Percentiles rank a stretch among this genome's conserved stretches.
phyloP scores from a whole-genome alignment of 2,888 invertebrate species.

The Melipona bicolor region DNA sequence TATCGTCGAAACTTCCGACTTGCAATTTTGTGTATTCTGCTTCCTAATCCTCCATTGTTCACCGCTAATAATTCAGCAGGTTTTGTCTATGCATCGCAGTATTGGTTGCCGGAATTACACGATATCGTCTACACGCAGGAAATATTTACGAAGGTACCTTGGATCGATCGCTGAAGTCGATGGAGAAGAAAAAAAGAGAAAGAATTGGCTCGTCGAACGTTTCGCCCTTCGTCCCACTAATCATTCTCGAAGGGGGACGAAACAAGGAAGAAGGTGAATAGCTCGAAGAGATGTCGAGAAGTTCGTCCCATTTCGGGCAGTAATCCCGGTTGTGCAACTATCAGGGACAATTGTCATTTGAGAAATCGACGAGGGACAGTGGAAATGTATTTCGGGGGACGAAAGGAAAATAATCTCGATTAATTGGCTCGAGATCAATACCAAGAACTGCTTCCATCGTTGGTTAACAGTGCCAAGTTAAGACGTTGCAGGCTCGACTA shows the following conservation, averaged over 20 bases:
- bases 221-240: not conserved
- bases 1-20: constrained; percentile 1
- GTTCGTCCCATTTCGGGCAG: constrained; percentile 13
- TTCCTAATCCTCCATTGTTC: constrained; percentile 6
- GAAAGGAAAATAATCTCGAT: constrained; percentile 21
- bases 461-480: not conserved
- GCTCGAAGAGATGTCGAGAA: constrained; percentile 7
- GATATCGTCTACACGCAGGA: not conserved
- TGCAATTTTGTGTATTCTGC: not conserved
- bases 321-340: constrained; percentile 23
- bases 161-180: constrained; percentile 1
- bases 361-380: constrained; percentile 18
- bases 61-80: constrained; percentile 38
- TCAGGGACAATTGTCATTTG: constrained; percentile 18
- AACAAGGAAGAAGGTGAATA: not conserved
- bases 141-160: constrained; percentile 22
- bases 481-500: not conserved
- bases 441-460: not conserved
- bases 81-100: constrained; percentile 12
- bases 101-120: constrained; percentile 3
- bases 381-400: constrained; percentile 1
- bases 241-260: constrained; percentile 10
- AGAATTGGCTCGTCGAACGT: constrained; percentile 9
- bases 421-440: constrained; percentile 21
- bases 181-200: constrained; percentile 7